These are phyloP conservation scores for Pardalotus punctatus DNA, from an alignment of 2,113 vertebrate genomes.

Conservation along the genomic window DNA sequence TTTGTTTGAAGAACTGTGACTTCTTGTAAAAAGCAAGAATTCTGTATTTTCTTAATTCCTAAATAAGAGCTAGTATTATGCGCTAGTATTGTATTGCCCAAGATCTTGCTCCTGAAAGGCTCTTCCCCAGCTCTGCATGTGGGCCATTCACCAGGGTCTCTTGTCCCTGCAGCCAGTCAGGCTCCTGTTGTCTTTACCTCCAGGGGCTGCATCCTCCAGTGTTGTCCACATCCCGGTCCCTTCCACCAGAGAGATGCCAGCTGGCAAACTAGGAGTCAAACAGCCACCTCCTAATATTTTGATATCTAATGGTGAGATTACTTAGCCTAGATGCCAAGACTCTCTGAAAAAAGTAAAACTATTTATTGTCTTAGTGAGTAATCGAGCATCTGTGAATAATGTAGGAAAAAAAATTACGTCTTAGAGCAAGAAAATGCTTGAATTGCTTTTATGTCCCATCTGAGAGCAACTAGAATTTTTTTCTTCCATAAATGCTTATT, in stretches of 20 bases:
- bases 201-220: not conserved
- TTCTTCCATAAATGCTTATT: not conserved
- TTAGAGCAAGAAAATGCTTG: not conserved
- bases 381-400: not conserved
- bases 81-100: fast-evolving
- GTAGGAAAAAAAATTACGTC: not conserved
- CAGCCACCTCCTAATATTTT: not conserved
- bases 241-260: not conserved
- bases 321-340: not conserved
- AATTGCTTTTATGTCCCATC: not conserved
- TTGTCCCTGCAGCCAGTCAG: not conserved
- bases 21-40: not conserved
- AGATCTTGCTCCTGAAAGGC: not conserved
- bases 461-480: not conserved
- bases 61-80: not conserved
- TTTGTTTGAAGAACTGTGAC: not conserved
- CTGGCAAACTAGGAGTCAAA: not conserved
- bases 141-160: not conserved
- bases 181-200: not conserved
- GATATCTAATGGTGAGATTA: not conserved
- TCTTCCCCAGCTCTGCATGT: not conserved
- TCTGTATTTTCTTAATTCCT: not conserved
- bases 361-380: not conserved
- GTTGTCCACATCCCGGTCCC: not conserved
- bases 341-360: not conserved